Percentiles rank a stretch among this genome's conserved stretches.
phyloP scores from a whole-genome alignment of 1,140 invertebrate species.

The Wasmannia auropunctata region DNA sequence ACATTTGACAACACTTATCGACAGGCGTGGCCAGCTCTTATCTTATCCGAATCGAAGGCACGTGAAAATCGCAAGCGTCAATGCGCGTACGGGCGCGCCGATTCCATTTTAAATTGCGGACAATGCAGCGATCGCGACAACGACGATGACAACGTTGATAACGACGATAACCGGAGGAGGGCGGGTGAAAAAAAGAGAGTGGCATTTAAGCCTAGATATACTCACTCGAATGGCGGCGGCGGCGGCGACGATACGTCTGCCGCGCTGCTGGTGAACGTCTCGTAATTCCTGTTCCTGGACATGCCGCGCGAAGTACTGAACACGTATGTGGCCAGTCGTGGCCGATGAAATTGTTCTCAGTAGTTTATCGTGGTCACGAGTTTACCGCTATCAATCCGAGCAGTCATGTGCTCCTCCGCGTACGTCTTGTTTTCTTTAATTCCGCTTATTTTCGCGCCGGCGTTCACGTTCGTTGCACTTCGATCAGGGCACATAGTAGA shows the following conservation, averaged over 20 bases:
- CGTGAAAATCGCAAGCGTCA: neutral
- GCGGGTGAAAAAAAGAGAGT: neutral
- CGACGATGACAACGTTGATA: neutral
- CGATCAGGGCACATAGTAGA: neutral
- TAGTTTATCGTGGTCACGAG: slow-evolving; percentile 76
- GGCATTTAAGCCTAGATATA: neutral
- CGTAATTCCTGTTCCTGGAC: slow-evolving; percentile 75
- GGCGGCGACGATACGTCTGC: neutral
- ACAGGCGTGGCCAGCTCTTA: neutral
- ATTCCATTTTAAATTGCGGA: neutral
- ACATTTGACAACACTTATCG: neutral
- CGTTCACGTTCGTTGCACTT: slow-evolving; percentile 5
- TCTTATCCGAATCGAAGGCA: slow-evolving; percentile 19
- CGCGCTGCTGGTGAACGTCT: slow-evolving; percentile 67
- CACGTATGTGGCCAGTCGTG: slow-evolving; percentile 63
- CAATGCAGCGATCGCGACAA: too few relatives aligned
- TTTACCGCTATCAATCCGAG: slow-evolving; percentile 65
- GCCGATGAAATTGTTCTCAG: slow-evolving; percentile 67
- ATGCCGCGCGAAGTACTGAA: slow-evolving; percentile 71
- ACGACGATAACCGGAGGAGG: neutral
- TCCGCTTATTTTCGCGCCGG: slow-evolving; percentile 58
- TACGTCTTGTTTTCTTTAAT: slow-evolving; percentile 67
- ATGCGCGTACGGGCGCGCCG: too few relatives aligned
- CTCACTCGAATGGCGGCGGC: neutral
- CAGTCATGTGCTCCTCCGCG: slow-evolving; percentile 72